These are phyloP conservation scores for Protobothrops mucrosquamatus DNA, from an alignment of 2,113 vertebrate genomes.

Conservation along the genomic window DNA sequence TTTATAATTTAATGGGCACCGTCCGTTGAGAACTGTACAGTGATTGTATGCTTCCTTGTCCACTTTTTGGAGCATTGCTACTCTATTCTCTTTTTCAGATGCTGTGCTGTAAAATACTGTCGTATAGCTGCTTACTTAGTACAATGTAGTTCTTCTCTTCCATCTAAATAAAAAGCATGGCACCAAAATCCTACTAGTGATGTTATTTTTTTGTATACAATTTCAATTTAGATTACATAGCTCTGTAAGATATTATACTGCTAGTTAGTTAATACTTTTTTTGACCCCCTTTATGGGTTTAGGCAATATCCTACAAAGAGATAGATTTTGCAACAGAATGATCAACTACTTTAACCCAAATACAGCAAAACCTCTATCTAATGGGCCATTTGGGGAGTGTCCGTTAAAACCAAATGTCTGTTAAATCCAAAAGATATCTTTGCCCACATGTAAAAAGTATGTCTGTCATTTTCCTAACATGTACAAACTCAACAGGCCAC, in stretches of 20 bases:
- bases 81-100: conserved; percentile 68
- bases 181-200: conserved; percentile 63
- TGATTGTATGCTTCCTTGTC: conserved; percentile 76
- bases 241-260: not conserved
- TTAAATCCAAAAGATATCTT: not conserved
- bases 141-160: conserved; percentile 74
- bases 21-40: conserved; percentile 71
- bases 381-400: not conserved
- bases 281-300: not conserved
- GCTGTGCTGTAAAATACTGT: conserved; percentile 81
- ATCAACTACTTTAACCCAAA: not conserved
- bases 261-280: not conserved
- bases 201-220: not conserved
- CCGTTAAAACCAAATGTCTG: not conserved
- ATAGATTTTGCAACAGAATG: not conserved
- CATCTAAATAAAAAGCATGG: conserved; percentile 96
- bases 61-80: conserved; percentile 69
- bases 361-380: not conserved
- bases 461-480: not conserved
- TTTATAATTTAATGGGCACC: conserved; percentile 70
- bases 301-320: not conserved
- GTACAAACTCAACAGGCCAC: not conserved
- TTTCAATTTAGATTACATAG: not conserved
- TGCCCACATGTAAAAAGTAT: not conserved
- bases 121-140: conserved; percentile 75